Percentiles rank a stretch among this genome's conserved stretches.
These are phyloP conservation scores for Zaprionus bogoriensis DNA, from an alignment of 2,888 invertebrate species.

Conservation along the genomic window DNA sequence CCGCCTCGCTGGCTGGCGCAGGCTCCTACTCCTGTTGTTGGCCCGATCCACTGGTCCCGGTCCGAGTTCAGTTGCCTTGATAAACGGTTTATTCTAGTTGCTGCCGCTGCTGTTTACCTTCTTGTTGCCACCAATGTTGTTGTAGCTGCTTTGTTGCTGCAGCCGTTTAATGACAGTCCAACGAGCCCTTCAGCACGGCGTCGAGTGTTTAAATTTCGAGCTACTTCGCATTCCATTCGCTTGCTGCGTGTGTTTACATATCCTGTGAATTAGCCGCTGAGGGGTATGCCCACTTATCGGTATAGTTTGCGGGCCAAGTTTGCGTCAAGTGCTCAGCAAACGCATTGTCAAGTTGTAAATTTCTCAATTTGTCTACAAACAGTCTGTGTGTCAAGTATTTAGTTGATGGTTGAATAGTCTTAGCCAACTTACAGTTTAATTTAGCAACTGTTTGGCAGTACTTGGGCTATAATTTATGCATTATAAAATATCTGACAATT, in stretches of 20 bases:
- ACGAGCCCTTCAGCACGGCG: constrained; percentile 38
- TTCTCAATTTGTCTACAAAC: neutral
- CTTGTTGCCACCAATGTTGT: constrained; percentile 19
- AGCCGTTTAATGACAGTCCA: constrained; percentile 68
- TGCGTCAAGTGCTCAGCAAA: neutral
- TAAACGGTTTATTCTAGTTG: constrained; percentile 54
- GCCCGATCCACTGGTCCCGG: constrained; percentile 40
- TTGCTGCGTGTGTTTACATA: constrained; percentile 10
- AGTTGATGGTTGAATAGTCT: too few relatives aligned
- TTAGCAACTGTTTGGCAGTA: too few relatives aligned
- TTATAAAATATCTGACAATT: too few relatives aligned
- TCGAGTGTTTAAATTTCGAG: constrained; percentile 67
- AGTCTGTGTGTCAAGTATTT: too few relatives aligned
- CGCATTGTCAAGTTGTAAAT: neutral
- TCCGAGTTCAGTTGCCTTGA: constrained; percentile 43
- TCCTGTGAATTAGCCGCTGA: constrained; percentile 7
- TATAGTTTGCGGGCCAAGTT: too few relatives aligned
- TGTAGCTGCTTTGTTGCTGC: constrained; percentile 29
- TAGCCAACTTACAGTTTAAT: too few relatives aligned
- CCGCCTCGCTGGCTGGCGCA: neutral
- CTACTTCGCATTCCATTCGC: constrained; percentile 19
- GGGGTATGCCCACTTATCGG: neutral
- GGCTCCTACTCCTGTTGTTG: constrained; percentile 8
- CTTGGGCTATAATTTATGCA: too few relatives aligned
- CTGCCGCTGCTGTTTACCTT: constrained; percentile 18